Evolutionary conservation across 2,113 vertebrate species (phyloP), one percentile per base, ranked within the genome.

Genomic region (Hiodon tergisus): DNA sequence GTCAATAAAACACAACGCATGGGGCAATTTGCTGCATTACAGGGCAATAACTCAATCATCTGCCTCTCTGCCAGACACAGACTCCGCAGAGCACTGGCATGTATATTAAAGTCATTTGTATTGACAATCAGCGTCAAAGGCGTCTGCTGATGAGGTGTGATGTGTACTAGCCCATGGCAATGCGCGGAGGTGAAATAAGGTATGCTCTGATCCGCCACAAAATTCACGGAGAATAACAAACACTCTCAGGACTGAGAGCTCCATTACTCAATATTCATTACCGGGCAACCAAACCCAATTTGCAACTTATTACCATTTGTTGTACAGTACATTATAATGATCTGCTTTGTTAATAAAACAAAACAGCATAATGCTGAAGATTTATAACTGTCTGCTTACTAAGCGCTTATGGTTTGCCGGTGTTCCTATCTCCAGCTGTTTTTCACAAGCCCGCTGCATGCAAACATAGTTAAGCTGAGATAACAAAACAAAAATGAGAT

Each of bases 1-100:
- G 90, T 91, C 89, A 89, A 88, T 90, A 89, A 87, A 67, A 77
- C 82, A 85, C 53, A 89, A 91, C 83, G 71, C 83, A 89, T 87
- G 80, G 83, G 72, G 78, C 83, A 86, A 87, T 89, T 85, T 77
- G 76, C 78, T 76, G 81, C 82, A 86, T 84, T 84, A 87, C 81
- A 58, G 48, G 66, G 76, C 78, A 82, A 82, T 80, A 85, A 85
- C 85, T 86, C 86, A 82, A 84, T 79, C 77, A 88, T 83, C 85
- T 84, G 88, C 83, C 17, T 51, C 71, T 79, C 77, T 79, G 84
- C 82, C 85, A 80, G 84, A 89, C 85, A 86, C 83, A 85, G 77
- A 89, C 88, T 86, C 75, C 77, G 83, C 82, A 84, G 81, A 85
- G 87, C 84, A 85, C 82, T 81, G 74, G 75, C 78, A 74, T 82